Evolutionary conservation across 2,888 invertebrate genomes (phyloP), one percentile per base, ranked within the genome.

Genomic region (Nomada lathburiana): DNA sequence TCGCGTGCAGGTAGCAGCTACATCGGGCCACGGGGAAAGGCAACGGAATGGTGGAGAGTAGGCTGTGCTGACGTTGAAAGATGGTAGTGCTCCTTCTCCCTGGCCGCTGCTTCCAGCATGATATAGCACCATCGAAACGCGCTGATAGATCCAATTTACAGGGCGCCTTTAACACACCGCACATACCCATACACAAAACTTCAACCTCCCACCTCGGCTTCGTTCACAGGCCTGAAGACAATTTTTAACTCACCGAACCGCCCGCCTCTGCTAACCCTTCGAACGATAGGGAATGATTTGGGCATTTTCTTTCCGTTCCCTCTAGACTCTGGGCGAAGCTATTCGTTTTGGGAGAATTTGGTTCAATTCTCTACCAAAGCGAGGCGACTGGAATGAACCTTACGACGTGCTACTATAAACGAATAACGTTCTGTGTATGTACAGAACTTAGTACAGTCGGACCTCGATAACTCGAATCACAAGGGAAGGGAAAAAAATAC

Each of bases 91-190:
- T 92, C 91, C 91, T 92, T 92, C 91, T 91, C 89, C 85, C 90
- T 90, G 91, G 91, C 90, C 91, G 90, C 88, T 90, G 90, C 89
- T 91, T 89, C 90, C 90, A 91, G 90, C 93, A 93, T 93, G 93
- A 93, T 93, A 91, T 93, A 93, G 93, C 91, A 92, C 92, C 92
- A 92, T 90, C 90, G 90, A 90, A 92, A 92, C 91, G 88, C 90
- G 92, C 92, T 93, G 93, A 93, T 93, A 92, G 93, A 93, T 93
- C 92, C 93, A 93, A 93, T 93, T 93, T 93, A 93, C 92, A 92
- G 92, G 89, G 86, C 88, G 89, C 89, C 87, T 86, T 82, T 88
- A 85, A 84, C 89, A 85, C 88, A 80, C 78, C 68, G 59, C 53
- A 64, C 63, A 73, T 64, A 76, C 79, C 72, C 82, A 70, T 65